Conservation (phyloP, 2,797 vertebrate species). For the Sparidentex hasta region DNA sequence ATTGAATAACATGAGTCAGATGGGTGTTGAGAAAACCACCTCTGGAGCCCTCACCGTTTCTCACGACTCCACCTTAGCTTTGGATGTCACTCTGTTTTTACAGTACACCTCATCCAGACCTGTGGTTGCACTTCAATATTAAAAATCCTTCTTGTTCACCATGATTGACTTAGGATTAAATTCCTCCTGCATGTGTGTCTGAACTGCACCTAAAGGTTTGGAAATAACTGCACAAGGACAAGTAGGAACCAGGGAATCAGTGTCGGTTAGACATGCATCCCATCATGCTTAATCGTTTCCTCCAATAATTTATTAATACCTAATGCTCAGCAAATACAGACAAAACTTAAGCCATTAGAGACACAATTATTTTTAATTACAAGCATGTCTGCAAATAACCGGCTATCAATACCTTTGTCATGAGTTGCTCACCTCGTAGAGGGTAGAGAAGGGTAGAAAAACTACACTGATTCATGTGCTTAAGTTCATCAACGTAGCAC, state of each 20-base stretch:
- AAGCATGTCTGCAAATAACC: background rate
- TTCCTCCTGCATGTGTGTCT: constrained; percentile 54
- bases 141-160: constrained; percentile 63
- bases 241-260: constrained; percentile 26
- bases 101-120: constrained; percentile 76
- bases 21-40: constrained; percentile 81
- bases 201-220: constrained; percentile 56
- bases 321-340: constrained; percentile 9
- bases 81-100: constrained; percentile 77
- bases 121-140: constrained; percentile 75
- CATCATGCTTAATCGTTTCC: constrained; percentile 12
- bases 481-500: too few species aligned
- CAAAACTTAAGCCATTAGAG: background rate
- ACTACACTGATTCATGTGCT: background rate
- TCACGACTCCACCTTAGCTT: constrained; percentile 80
- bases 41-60: constrained; percentile 64
- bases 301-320: background rate
- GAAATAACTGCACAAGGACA: constrained; percentile 48
- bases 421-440: background rate
- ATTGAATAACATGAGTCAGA: constrained; percentile 81
- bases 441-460: background rate
- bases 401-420: background rate
- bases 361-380: background rate
- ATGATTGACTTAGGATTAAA: constrained; percentile 63
- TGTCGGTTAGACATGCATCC: constrained; percentile 16